Conservation (phyloP, 2,797 vertebrate genomes). For the Silurus aristotelis region DNA sequence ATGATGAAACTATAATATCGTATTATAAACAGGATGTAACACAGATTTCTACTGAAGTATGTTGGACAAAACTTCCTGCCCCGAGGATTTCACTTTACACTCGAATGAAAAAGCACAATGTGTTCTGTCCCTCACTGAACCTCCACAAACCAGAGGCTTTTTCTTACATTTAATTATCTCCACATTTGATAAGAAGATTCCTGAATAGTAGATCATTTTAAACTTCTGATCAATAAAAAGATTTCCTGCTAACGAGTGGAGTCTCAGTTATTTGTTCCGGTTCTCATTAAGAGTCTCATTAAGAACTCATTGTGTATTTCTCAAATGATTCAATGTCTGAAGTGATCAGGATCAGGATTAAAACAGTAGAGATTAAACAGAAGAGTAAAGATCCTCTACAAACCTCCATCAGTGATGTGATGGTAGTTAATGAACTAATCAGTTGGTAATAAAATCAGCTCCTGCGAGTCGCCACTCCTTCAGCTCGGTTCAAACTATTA, state of each 20-base stretch:
- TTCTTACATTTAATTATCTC: constrained; percentile 51
- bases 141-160: constrained; percentile 44
- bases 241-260: constrained; percentile 45
- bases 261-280: too few species aligned
- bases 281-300: not conserved
- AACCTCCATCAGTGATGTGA: not conserved
- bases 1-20: constrained; percentile 44
- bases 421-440: not conserved
- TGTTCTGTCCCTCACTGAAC: constrained; percentile 55
- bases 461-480: not conserved
- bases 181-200: constrained; percentile 44
- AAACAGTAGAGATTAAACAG: not conserved
- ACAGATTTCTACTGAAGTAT: constrained; percentile 78
- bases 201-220: constrained; percentile 56
- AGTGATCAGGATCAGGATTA: not conserved
- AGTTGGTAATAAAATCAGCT: not conserved
- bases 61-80: constrained; percentile 70
- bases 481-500: too few species aligned
- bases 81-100: constrained; percentile 61
- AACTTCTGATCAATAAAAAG: constrained; percentile 63
- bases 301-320: not conserved
- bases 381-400: too few species aligned
- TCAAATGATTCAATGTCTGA: not conserved
- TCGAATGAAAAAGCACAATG: constrained; percentile 82
- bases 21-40: constrained; percentile 58